Percentiles rank a stretch among this genome's conserved stretches.
These are phyloP conservation scores for Acropora yongei DNA, from an alignment of 64 coral and sea anemone species.

Conservation along the genomic window DNA sequence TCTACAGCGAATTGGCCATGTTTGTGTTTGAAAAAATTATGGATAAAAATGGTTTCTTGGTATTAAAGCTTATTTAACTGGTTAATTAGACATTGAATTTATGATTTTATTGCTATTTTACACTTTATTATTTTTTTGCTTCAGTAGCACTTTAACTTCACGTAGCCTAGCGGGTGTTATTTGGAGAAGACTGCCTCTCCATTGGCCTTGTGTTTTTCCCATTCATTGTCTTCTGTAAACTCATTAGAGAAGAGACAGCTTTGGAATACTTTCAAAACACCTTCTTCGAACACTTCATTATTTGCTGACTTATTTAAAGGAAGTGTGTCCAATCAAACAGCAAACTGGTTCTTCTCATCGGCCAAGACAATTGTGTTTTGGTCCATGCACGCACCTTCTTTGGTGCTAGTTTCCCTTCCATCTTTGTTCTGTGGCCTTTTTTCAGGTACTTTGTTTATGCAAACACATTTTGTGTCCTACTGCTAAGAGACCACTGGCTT, in stretches of 20 bases:
- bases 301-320: too few species aligned
- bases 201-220: slow-evolving; percentile 27
- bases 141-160: slow-evolving; percentile 38
- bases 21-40: slow-evolving; percentile 6
- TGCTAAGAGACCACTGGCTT: too few species aligned
- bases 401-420: too few species aligned
- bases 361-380: too few species aligned
- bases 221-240: slow-evolving; percentile 46
- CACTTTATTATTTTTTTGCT: not conserved
- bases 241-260: not conserved
- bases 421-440: too few species aligned
- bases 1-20: slow-evolving; percentile 8
- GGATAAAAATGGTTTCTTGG: slow-evolving; percentile 21
- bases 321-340: too few species aligned
- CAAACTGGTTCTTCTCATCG: too few species aligned
- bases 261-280: too few species aligned
- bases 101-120: slow-evolving; percentile 24
- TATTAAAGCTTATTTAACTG: slow-evolving; percentile 24
- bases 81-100: not conserved
- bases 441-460: too few species aligned
- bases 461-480: too few species aligned
- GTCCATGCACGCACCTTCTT: too few species aligned
- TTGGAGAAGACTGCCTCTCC: not conserved
- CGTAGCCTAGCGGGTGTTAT: not conserved
- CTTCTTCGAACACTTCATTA: not conserved